A percentile compares a stretch with the other conserved stretches of the same genome.
Evolutionary conservation across 2,113 vertebrate genomes (phyloP).

Genomic region (Edolisoma coerulescens): DNA sequence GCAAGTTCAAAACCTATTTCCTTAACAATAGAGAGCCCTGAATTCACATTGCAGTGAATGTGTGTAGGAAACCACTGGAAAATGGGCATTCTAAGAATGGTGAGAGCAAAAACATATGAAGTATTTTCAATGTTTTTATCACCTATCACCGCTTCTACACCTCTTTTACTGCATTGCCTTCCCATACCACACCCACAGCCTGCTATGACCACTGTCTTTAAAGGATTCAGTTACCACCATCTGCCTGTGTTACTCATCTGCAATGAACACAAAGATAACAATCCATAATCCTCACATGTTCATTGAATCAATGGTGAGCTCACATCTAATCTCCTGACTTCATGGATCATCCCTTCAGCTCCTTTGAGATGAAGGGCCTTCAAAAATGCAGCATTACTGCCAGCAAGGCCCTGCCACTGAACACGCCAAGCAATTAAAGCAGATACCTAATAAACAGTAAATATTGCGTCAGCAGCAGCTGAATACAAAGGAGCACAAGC

Average conservation of each 20-base stretch:
- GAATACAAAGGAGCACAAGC: background rate
- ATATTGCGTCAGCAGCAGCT: background rate
- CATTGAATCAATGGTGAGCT: background rate
- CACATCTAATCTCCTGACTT: background rate
- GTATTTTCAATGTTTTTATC: background rate
- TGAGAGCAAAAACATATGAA: background rate
- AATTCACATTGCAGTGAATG: background rate
- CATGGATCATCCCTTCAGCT: background rate
- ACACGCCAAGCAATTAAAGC: fast-evolving
- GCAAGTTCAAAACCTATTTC: background rate
- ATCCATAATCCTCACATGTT: background rate
- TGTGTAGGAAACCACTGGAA: background rate
- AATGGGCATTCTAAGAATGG: background rate
- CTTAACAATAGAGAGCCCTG: background rate
- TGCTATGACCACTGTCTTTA: background rate
- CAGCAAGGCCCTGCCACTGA: background rate
- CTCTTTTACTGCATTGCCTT: background rate
- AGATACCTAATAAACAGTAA: background rate
- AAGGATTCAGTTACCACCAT: background rate
- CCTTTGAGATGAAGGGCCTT: background rate
- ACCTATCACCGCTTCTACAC: background rate
- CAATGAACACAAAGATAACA: background rate
- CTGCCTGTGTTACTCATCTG: background rate
- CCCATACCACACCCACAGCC: background rate
- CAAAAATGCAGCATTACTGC: background rate